Evolutionary conservation across 2,888 invertebrate genomes (phyloP).

Genomic region (Cabera pusaria): DNA sequence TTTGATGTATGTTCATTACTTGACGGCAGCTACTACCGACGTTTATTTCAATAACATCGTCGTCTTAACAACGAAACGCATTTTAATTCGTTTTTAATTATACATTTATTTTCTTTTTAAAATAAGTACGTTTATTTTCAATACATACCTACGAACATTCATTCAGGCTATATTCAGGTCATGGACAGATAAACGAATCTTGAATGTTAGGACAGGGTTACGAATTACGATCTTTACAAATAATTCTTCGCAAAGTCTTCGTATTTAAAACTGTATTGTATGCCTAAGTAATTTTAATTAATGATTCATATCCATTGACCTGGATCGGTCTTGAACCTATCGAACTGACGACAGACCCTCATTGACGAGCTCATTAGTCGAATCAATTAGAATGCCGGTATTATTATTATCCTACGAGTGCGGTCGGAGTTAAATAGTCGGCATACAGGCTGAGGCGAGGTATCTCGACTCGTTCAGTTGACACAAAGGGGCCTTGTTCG

Average conservation of each 20-base stretch:
- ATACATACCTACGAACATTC: no score
- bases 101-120: no score
- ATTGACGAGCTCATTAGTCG: slow-evolving; percentile 20
- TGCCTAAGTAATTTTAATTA: slow-evolving; percentile 23
- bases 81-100: no score
- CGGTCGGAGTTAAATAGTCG: slow-evolving; percentile 17
- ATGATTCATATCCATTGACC: slow-evolving; percentile 27
- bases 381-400: slow-evolving; percentile 23
- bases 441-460: slow-evolving; percentile 28
- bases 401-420: slow-evolving; percentile 16
- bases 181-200: no score
- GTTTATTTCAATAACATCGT: slow-evolving; percentile 9
- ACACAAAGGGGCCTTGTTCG: slow-evolving; percentile 77
- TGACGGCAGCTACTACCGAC: slow-evolving; percentile 12
- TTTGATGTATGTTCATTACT: slow-evolving; percentile 15
- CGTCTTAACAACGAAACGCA: slow-evolving; percentile 4
- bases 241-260: slow-evolving; percentile 26
- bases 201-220: no score
- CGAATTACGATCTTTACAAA: slow-evolving; percentile 24
- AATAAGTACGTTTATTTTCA: no score
- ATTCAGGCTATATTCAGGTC: no score
- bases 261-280: slow-evolving; percentile 24
- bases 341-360: slow-evolving; percentile 23
- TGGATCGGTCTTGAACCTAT: slow-evolving; percentile 25
- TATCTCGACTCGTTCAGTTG: slow-evolving; percentile 38